These are phyloP conservation scores for Drosophila subpulchrella DNA, from an alignment of 1,140 invertebrate genomes.

Conservation along the genomic window DNA sequence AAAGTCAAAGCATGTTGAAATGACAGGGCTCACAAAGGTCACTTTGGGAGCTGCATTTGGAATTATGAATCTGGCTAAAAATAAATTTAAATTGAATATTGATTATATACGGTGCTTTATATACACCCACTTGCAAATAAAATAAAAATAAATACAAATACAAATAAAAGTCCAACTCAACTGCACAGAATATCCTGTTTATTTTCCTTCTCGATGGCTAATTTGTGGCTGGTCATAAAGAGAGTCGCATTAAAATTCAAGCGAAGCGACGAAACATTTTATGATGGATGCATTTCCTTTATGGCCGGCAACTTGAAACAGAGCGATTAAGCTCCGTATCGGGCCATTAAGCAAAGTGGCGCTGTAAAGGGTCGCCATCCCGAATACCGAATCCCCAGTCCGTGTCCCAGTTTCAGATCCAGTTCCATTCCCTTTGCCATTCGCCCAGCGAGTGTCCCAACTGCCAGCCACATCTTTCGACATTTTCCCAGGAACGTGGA, in stretches of 20 bases:
- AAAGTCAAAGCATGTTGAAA: neutral
- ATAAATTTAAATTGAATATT: no score
- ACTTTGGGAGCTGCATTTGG: neutral
- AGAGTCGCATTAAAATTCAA: slow-evolving; percentile 10
- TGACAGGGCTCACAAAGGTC: neutral
- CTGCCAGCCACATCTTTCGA: neutral
- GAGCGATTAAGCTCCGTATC: slow-evolving; percentile 24
- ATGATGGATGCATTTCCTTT: slow-evolving; percentile 21
- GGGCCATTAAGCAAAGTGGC: slow-evolving; percentile 29
- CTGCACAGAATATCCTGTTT: neutral
- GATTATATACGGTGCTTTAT: no score
- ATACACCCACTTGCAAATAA: no score
- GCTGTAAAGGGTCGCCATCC: slow-evolving; percentile 4
- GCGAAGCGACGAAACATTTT: slow-evolving; percentile 3
- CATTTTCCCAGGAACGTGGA: neutral
- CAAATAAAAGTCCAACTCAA: neutral
- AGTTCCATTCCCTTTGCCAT: neutral
- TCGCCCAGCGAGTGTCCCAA: neutral
- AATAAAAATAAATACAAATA: neutral
- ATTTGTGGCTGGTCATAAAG: slow-evolving; percentile 17
- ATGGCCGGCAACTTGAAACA: slow-evolving; percentile 13
- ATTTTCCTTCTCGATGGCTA: neutral
- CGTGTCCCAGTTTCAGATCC: neutral
- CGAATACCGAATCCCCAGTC: neutral
- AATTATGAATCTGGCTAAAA: no score